These are phyloP conservation scores for Tribolium castaneum DNA, from an alignment of 1,140 invertebrate genomes.

Conservation along the genomic window DNA sequence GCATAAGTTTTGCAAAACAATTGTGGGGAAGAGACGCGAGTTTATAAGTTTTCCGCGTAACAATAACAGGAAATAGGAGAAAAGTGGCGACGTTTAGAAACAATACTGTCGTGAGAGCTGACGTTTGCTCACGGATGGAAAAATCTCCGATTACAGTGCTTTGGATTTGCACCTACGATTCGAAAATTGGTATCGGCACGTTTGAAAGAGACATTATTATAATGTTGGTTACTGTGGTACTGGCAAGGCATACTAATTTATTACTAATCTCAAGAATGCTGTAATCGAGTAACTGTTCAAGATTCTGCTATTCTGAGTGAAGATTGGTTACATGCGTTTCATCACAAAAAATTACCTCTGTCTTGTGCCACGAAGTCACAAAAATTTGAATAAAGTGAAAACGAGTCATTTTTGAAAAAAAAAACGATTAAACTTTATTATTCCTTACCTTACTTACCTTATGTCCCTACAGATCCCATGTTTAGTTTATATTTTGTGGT, in stretches of 20 bases:
- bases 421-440: too few relatives aligned
- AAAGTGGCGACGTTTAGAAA: neutral
- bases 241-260: neutral
- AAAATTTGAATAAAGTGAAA: too few relatives aligned
- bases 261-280: neutral
- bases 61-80: neutral
- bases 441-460: too few relatives aligned
- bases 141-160: neutral
- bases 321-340: neutral
- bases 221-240: neutral
- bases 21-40: too few relatives aligned
- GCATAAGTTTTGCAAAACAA: too few relatives aligned
- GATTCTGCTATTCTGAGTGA: neutral
- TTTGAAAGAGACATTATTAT: conserved; percentile 1
- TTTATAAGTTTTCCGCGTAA: neutral
- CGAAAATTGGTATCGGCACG: neutral
- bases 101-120: neutral
- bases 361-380: too few relatives aligned
- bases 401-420: too few relatives aligned
- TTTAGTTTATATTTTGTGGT: too few relatives aligned
- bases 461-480: too few relatives aligned
- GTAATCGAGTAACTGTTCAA: neutral
- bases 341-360: neutral
- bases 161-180: neutral
- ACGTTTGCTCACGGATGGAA: too few relatives aligned